phyloP scores from a whole-genome alignment of 2,113 vertebrate genomes.

The Scopus umbretta region DNA sequence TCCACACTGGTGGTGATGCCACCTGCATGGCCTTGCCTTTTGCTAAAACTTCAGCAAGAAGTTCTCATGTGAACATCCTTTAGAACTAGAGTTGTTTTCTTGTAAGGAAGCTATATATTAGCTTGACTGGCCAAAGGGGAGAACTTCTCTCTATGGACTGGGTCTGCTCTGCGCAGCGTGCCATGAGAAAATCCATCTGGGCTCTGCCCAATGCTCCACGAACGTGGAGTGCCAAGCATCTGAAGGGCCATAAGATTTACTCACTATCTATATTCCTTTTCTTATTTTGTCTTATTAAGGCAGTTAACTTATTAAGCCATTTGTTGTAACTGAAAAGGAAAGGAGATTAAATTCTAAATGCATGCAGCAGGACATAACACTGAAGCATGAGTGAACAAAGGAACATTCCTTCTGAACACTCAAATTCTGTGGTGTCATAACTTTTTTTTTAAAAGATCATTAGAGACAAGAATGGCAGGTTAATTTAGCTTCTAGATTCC shows the following conservation, averaged over 20 bases:
- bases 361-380: background rate
- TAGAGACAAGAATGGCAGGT: background rate
- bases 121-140: background rate
- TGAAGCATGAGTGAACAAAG: background rate
- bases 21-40: background rate
- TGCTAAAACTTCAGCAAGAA: background rate
- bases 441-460: background rate
- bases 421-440: background rate
- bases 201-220: accelerated
- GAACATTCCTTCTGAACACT: background rate
- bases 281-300: background rate
- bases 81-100: background rate
- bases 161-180: background rate
- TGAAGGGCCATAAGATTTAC: background rate
- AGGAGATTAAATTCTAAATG: background rate
- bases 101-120: background rate
- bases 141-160: background rate
- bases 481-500: background rate
- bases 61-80: background rate
- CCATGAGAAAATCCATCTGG: background rate
- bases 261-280: background rate
- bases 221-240: background rate
- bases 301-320: background rate
- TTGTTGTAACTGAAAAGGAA: background rate
- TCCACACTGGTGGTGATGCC: background rate